Base-by-base conservation (phyloP, 1,140 invertebrate genomes). In the Neoseiulus cucumeris region DNA sequence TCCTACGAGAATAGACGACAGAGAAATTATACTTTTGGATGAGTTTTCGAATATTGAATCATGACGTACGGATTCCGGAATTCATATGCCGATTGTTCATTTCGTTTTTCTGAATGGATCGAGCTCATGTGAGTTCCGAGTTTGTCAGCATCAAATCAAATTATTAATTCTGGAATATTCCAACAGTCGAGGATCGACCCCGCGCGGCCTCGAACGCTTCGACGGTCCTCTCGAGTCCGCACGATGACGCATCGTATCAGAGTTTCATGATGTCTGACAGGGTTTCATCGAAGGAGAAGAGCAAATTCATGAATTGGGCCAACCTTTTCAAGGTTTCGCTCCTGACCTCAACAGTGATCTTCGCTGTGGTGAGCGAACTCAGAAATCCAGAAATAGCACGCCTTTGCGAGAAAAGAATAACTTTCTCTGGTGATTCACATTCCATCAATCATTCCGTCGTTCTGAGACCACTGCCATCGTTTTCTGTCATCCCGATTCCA, bases 401-500 rank as follows among this genome's bases (percentile, higher is more conserved):
- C 42, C 12, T 44, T 44, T 44, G n/a, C 42, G n/a, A 12, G 42
- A 44, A 12, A 44, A n/a, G n/a, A n/a, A n/a, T n/a, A n/a, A n/a
- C n/a, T n/a, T n/a, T n/a, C n/a, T n/a, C n/a, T n/a, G n/a, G n/a
- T n/a, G n/a, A n/a, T n/a, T n/a, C n/a, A n/a, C n/a, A n/a, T n/a
- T n/a, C n/a, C n/a, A 44, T 39, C 33, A 39, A 6, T 47, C 5
- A 28, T 4, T 28, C 45, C 45, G 14, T 47, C 18, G 18, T 47
- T 47, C 45, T 4, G 18, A 7, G 45, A n/a, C n/a, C n/a, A n/a
- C 14, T 20, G 28, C 51, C 22, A 25, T 5, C 22, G n/a, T 29
- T n/a, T 33, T 25, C 42, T 66, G 7, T 45, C 51, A 65, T 33
- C 47, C 25, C 5, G 9, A 29, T 64, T 67, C 9, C 44, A 71